Conservation (phyloP, 2,113 vertebrate genomes). For the Ardeotis arabs region DNA sequence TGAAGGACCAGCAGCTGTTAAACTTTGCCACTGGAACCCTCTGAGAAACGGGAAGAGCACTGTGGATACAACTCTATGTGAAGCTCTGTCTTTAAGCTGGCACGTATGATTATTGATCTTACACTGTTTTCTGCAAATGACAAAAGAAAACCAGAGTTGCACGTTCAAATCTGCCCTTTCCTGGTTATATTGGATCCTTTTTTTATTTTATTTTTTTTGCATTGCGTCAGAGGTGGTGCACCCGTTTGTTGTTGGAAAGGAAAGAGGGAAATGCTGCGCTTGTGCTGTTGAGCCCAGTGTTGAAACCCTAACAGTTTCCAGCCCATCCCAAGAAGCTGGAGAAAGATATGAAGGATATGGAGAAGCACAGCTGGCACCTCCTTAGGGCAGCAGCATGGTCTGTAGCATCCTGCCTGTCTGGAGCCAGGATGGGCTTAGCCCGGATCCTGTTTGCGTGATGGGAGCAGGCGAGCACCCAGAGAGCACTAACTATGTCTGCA, state of each 20-base stretch:
- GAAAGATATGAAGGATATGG: neutral
- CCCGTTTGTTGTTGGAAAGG: neutral
- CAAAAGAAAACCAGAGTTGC: neutral
- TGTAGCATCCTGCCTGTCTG: neutral
- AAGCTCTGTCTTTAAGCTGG: neutral
- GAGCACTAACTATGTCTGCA: neutral
- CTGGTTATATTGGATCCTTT: neutral
- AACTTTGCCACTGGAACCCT: neutral
- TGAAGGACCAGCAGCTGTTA: neutral
- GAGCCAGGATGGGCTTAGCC: neutral
- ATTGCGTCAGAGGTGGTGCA: neutral
- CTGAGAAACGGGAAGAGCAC: no score
- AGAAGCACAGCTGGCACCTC: neutral
- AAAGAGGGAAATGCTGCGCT: neutral
- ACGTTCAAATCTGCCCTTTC: neutral
- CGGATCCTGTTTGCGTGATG: neutral
- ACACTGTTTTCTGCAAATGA: neutral
- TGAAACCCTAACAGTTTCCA: neutral
- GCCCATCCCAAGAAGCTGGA: fast-evolving
- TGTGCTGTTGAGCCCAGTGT: neutral
- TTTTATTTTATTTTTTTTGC: neutral
- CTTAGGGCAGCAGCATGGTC: neutral
- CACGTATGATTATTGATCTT: neutral
- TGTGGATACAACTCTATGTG: neutral
- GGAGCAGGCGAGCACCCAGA: neutral